phyloP scores from a whole-genome alignment of 2,797 vertebrate genomes.

The Merluccius polli region DNA sequence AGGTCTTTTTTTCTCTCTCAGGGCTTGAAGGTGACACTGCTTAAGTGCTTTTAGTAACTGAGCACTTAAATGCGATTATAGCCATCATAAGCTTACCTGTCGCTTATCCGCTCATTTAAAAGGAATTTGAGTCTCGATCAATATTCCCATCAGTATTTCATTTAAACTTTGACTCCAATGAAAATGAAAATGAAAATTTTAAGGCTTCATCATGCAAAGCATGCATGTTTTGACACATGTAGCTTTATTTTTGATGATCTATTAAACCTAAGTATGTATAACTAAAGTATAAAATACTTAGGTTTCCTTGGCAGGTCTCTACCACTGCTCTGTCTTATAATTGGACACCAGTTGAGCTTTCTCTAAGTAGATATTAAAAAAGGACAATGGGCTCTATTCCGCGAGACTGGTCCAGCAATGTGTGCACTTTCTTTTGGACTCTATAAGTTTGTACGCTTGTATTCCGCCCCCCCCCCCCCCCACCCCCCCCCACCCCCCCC shows the following conservation, averaged over 20 bases:
- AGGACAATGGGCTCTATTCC: slow-evolving; percentile 74
- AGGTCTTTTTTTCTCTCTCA: slow-evolving; percentile 16
- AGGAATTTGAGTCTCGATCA: background rate
- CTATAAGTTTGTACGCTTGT: slow-evolving; percentile 55
- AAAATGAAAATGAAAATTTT: background rate
- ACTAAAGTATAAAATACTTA: background rate
- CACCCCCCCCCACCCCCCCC: slow-evolving; percentile 13
- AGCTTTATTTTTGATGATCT: background rate
- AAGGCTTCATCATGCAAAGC: background rate
- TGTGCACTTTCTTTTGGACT: slow-evolving; percentile 69
- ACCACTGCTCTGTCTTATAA: slow-evolving; percentile 38
- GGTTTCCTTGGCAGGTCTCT: background rate
- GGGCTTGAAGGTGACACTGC: background rate
- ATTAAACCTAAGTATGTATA: background rate
- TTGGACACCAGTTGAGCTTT: slow-evolving; percentile 71
- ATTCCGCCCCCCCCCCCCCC: slow-evolving; percentile 25
- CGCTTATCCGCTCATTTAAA: background rate
- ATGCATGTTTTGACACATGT: background rate
- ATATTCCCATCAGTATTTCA: background rate
- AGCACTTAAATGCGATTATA: background rate
- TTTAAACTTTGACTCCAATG: background rate
- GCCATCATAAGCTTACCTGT: background rate
- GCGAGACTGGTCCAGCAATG: slow-evolving; percentile 67
- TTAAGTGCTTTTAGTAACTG: slow-evolving; percentile 4
- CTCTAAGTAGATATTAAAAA: slow-evolving; percentile 74